These are phyloP conservation scores for Hydroisotoma schaefferi DNA, from an alignment of 2,888 invertebrate genomes.

Conservation along the genomic window DNA sequence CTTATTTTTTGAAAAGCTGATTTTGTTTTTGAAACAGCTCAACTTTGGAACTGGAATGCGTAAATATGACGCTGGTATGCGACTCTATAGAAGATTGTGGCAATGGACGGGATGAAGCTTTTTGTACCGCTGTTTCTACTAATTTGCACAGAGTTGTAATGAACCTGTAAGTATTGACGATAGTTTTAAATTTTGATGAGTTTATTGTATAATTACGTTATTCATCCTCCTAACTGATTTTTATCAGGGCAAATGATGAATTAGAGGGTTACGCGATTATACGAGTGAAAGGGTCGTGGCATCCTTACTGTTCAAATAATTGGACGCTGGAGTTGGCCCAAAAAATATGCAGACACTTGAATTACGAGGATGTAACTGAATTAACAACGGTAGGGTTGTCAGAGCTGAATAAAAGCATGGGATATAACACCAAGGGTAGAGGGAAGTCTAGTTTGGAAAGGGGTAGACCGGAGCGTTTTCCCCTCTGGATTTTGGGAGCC, in stretches of 20 bases:
- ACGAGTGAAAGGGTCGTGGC: conserved; percentile 24
- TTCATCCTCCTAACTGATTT: not conserved
- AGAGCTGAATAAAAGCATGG: not conserved
- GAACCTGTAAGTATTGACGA: not conserved
- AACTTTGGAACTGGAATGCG: conserved; percentile 4
- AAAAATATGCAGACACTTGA: conserved; percentile 14
- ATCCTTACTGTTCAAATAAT: conserved; percentile 32
- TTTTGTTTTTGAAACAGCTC: not conserved
- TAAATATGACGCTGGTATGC: conserved; percentile 23
- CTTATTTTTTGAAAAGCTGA: not conserved
- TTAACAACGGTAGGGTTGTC: not conserved
- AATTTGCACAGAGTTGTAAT: not conserved
- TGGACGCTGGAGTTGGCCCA: conserved; percentile 21
- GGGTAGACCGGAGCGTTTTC: not conserved
- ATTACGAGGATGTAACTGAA: not conserved
- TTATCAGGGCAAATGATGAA: not conserved
- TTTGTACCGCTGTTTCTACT: conserved; percentile 16
- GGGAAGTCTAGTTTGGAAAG: not conserved
- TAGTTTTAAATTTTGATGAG: not conserved
- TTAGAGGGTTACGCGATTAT: conserved; percentile 26
- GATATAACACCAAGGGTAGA: not conserved
- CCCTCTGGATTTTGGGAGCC: not conserved
- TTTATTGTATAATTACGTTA: not conserved
- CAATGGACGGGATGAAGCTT: conserved; percentile 24
- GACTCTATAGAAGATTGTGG: conserved; percentile 23